Conservation (phyloP, 2,888 invertebrate genomes). For the Ennomos quercinarius region DNA sequence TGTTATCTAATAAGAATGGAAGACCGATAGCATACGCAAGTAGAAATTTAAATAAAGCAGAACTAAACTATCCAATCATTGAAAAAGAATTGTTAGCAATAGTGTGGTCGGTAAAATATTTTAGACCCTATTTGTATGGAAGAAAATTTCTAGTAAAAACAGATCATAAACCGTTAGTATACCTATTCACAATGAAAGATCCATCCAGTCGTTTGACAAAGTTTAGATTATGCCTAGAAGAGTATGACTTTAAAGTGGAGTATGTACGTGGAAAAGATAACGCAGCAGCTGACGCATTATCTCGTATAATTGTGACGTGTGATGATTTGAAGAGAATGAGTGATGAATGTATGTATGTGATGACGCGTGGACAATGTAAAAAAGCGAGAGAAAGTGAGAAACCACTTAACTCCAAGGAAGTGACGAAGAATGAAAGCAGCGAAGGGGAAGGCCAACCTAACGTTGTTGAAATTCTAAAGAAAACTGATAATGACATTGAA, state of each 20-base stretch:
- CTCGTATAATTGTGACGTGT: too few species aligned
- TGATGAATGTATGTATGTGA: conserved; percentile 16
- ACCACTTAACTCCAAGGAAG: not conserved
- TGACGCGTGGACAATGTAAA: conserved; percentile 17
- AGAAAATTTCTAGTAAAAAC: conserved; percentile 24
- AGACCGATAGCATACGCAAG: conserved; percentile 1
- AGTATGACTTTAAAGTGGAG: conserved; percentile 17
- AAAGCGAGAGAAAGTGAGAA: conserved; percentile 1
- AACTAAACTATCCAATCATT: not conserved
- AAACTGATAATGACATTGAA: too few species aligned
- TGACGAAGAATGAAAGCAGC: not conserved
- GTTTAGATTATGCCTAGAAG: conserved; percentile 17
- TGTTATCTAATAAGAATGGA: not conserved
- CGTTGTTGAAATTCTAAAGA: too few species aligned
- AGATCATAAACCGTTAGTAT: conserved; percentile 29
- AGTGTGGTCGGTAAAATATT: not conserved
- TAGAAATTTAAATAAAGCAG: not conserved
- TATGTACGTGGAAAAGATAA: conserved; percentile 20
- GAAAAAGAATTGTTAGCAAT: conserved; percentile 3
- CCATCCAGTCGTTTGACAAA: conserved; percentile 18
- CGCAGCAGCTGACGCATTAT: too few species aligned
- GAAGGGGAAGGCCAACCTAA: too few species aligned
- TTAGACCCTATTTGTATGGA: conserved; percentile 31
- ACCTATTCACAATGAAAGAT: conserved; percentile 24
- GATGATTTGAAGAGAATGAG: conserved; percentile 21